Conservation (phyloP, 2,797 vertebrate species). For the Sebastes cheni region DNA sequence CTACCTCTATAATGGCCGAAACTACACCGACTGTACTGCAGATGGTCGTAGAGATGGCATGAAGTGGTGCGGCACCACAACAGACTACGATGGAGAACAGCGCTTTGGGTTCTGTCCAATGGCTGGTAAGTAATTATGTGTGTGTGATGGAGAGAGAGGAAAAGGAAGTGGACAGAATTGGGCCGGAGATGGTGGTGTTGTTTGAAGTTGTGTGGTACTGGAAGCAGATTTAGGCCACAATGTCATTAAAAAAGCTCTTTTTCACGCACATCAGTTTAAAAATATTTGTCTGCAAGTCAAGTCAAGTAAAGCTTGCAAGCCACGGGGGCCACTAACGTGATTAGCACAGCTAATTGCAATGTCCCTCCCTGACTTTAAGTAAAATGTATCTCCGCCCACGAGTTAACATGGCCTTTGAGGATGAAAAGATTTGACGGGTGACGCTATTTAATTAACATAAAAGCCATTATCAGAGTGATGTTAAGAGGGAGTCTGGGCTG, state of each 20-base stretch:
- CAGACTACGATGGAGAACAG: constrained; percentile 91
- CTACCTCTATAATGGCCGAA: constrained; percentile 93
- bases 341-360: constrained; percentile 41
- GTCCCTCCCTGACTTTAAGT: constrained; percentile 25
- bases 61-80: constrained; percentile 98
- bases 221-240: neutral
- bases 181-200: neutral
- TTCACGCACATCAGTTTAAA: neutral
- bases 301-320: neutral
- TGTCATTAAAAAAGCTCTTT: neutral
- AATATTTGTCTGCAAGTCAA: neutral
- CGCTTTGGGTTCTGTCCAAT: constrained; percentile 99
- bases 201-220: neutral
- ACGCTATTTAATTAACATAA: constrained; percentile 33
- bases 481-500: neutral
- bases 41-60: constrained; percentile 95
- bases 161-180: neutral
- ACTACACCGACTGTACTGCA: constrained; percentile 96
- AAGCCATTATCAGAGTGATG: constrained; percentile 35
- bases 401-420: neutral
- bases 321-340: constrained; percentile 11
- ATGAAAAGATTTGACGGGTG: neutral
- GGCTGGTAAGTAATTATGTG: constrained; percentile 85
- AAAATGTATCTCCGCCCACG: constrained; percentile 14
- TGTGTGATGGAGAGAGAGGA: neutral